A percentile compares a stretch with the other conserved stretches of the same genome.
Evolutionary conservation across 1,140 invertebrate species (phyloP).

Genomic region (Philopotamus ludificatus): DNA sequence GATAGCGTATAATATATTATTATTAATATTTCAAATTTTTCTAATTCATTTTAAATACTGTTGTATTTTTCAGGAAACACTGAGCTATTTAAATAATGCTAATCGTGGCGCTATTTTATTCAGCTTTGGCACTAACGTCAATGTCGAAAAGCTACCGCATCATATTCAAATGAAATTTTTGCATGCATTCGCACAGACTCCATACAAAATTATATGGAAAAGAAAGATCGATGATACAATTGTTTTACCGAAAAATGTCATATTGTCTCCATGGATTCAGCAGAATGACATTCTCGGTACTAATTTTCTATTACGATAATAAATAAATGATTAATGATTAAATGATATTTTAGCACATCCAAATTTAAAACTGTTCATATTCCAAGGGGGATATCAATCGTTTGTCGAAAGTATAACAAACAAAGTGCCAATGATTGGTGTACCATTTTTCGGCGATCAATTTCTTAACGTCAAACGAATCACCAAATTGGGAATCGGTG

Average conservation of each 20-base stretch:
- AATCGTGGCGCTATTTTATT: too few relatives aligned
- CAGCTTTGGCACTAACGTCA: too few relatives aligned
- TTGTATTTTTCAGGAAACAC: too few relatives aligned
- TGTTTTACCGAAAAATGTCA: constrained; percentile 15
- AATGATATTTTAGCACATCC: constrained; percentile 56
- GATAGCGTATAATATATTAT: too few relatives aligned
- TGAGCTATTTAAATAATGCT: too few relatives aligned
- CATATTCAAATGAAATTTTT: too few relatives aligned
- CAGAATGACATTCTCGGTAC: constrained; percentile 22
- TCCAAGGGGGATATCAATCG: constrained; percentile 60
- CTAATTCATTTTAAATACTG: too few relatives aligned
- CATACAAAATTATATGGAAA: too few relatives aligned
- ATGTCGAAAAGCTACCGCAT: too few relatives aligned
- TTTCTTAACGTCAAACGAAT: constrained; percentile 43
- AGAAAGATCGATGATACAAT: constrained; percentile 41
- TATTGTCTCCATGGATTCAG: constrained; percentile 7
- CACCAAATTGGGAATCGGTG: constrained; percentile 42
- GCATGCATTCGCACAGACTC: too few relatives aligned
- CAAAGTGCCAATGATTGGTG: constrained; percentile 56
- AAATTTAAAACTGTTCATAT: constrained; percentile 58
- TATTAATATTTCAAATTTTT: too few relatives aligned
- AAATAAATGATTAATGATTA: too few relatives aligned
- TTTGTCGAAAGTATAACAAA: constrained; percentile 56
- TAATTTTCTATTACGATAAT: not conserved
- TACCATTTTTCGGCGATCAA: constrained; percentile 46